Conservation (phyloP, 2,113 vertebrate species). For the Tragulus kanchil region DNA sequence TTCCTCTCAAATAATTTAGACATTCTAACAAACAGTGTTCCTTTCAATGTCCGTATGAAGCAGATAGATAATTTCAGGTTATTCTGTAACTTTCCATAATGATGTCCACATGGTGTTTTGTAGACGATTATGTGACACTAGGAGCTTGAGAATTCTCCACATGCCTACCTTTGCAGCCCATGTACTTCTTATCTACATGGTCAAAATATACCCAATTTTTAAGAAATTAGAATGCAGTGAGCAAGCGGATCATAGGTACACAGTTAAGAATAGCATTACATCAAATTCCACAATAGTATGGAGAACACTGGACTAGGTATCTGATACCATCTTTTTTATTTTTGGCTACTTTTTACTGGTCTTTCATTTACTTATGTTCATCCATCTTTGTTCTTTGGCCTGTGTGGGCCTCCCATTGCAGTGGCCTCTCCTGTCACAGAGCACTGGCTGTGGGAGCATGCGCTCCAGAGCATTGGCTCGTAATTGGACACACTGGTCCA, state of each 20-base stretch:
- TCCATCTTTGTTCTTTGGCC: too few species aligned
- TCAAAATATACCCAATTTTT: not conserved
- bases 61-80: not conserved
- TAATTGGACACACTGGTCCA: too few species aligned
- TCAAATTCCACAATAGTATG: not conserved
- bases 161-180: not conserved
- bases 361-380: too few species aligned
- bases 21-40: not conserved
- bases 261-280: not conserved
- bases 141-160: not conserved
- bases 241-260: not conserved
- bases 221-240: conserved; percentile 12
- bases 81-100: not conserved
- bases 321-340: not conserved
- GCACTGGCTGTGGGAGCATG: too few species aligned
- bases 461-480: too few species aligned
- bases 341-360: too few species aligned
- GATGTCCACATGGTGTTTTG: not conserved
- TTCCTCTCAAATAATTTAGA: not conserved
- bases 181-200: not conserved
- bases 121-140: not conserved
- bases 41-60: not conserved
- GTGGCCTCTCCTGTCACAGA: too few species aligned
- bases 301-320: not conserved
- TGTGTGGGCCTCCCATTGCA: too few species aligned